Evolutionary conservation across 2,888 invertebrate species (phyloP).

Genomic region (Lobophora halterata): DNA sequence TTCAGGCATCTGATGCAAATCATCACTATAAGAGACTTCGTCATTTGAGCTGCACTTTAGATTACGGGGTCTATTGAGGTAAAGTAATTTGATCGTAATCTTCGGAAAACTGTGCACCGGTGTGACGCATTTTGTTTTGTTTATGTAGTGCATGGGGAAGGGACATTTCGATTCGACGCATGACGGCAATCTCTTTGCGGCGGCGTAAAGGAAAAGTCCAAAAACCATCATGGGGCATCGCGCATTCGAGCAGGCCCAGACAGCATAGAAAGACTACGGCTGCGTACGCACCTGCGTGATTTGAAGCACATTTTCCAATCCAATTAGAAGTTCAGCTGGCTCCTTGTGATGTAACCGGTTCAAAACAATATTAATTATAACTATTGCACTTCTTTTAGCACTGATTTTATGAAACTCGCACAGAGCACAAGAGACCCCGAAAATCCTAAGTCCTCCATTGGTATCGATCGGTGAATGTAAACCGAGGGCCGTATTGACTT

Average conservation of each 20-base stretch:
- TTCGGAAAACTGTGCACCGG: slow-evolving; percentile 28
- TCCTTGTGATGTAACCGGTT: slow-evolving; percentile 77
- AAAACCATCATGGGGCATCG: slow-evolving; percentile 78
- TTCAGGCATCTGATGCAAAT: slow-evolving; percentile 2
- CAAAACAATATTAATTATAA: slow-evolving; percentile 73
- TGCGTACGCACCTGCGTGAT: slow-evolving; percentile 98
- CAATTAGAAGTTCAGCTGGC: slow-evolving; percentile 65
- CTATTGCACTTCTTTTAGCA: slow-evolving; percentile 66
- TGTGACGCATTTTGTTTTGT: slow-evolving; percentile 65
- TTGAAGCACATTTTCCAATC: slow-evolving; percentile 76
- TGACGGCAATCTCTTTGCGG: slow-evolving; percentile 78
- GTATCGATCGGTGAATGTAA: slow-evolving; percentile 84
- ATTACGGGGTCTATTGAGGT: not conserved
- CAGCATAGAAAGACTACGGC: slow-evolving; percentile 92
- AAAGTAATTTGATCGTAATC: slow-evolving; percentile 10
- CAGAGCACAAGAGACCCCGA: slow-evolving; percentile 71
- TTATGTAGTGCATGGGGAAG: slow-evolving; percentile 65
- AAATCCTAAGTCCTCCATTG: slow-evolving; percentile 78
- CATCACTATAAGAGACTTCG: slow-evolving; percentile 4
- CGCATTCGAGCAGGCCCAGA: slow-evolving; percentile 94
- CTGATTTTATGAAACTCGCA: slow-evolving; percentile 64
- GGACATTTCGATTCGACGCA: slow-evolving; percentile 68
- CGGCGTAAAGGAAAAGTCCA: slow-evolving; percentile 79
- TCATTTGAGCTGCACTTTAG: slow-evolving; percentile 1
- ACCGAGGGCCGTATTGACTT: slow-evolving; percentile 69